These are phyloP conservation scores for Semaprochilodus insignis DNA, from an alignment of 2,797 vertebrate species.

Conservation along the genomic window DNA sequence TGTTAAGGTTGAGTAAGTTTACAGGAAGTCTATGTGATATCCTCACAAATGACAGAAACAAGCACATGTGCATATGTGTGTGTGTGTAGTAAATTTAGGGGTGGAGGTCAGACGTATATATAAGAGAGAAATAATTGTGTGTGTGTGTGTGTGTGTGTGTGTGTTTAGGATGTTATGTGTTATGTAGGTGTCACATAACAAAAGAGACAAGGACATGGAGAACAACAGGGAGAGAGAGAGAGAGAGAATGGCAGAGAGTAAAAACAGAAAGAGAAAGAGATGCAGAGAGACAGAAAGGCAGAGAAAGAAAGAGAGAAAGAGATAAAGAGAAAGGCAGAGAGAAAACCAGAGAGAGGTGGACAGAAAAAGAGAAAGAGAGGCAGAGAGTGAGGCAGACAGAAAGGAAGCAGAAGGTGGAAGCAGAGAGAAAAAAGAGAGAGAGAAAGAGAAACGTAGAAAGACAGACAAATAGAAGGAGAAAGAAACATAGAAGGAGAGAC, in stretches of 20 bases:
- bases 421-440: too few species aligned
- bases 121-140: conserved; percentile 13
- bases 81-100: not conserved
- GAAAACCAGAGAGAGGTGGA: conserved; percentile 21
- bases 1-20: too few species aligned
- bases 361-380: too few species aligned
- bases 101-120: conserved; percentile 28
- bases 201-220: conserved; percentile 55
- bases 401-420: not conserved
- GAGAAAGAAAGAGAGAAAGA: too few species aligned
- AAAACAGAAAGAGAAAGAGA: conserved; percentile 44
- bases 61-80: not conserved
- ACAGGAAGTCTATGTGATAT: too few species aligned
- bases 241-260: too few species aligned
- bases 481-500: conserved; percentile 50
- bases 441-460: too few species aligned
- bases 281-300: not conserved
- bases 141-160: conserved; percentile 4
- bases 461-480: conserved; percentile 11
- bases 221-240: conserved; percentile 49
- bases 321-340: too few species aligned
- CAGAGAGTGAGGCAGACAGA: not conserved
- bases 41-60: too few species aligned
- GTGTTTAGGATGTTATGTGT: too few species aligned
- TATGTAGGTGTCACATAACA: conserved; percentile 38